phyloP scores from a whole-genome alignment of 53 echinoderm and acorn worm species.

The Luidia sarsii region DNA sequence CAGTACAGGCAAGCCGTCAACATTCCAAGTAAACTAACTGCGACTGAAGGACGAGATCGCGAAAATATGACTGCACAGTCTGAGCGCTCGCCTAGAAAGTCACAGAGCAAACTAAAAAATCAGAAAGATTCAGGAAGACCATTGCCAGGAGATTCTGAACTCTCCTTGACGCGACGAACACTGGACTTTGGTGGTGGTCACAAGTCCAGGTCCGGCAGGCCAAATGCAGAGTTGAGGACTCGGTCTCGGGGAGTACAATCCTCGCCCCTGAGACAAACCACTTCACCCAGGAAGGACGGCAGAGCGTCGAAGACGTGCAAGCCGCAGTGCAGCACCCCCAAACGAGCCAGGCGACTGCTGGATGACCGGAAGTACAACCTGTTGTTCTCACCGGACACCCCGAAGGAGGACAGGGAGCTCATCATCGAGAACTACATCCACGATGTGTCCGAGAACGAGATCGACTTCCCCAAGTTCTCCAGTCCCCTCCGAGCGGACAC shows the following conservation, averaged over 20 bases:
- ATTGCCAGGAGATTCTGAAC: neutral
- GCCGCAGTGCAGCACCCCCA: slow-evolving; percentile 69
- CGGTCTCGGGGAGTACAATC: neutral
- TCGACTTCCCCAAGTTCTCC: slow-evolving; percentile 89
- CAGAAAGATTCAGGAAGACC: neutral
- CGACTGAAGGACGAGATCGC: neutral
- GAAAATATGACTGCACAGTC: slow-evolving; percentile 9
- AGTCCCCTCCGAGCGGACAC: slow-evolving; percentile 74
- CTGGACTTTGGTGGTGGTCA: neutral
- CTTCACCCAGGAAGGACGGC: neutral
- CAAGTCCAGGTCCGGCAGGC: neutral
- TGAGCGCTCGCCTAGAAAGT: neutral
- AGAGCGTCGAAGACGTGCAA: neutral
- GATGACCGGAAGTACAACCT: slow-evolving; percentile 37
- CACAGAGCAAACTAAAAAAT: neutral
- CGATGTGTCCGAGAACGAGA: slow-evolving; percentile 82
- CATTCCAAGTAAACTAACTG: slow-evolving; percentile 1
- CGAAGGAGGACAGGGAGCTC: slow-evolving; percentile 69
- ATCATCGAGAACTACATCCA: slow-evolving; percentile 85
- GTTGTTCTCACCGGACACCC: slow-evolving; percentile 80
- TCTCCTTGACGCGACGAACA: neutral
- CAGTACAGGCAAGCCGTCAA: slow-evolving; percentile 5
- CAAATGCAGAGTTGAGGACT: neutral
- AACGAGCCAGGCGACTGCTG: neutral
- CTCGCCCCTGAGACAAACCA: neutral